A percentile compares a stretch with the other conserved stretches of the same genome.
phyloP scores from a whole-genome alignment of 92 coral and sea anemone species.

The Anthopleura xanthogrammica region DNA sequence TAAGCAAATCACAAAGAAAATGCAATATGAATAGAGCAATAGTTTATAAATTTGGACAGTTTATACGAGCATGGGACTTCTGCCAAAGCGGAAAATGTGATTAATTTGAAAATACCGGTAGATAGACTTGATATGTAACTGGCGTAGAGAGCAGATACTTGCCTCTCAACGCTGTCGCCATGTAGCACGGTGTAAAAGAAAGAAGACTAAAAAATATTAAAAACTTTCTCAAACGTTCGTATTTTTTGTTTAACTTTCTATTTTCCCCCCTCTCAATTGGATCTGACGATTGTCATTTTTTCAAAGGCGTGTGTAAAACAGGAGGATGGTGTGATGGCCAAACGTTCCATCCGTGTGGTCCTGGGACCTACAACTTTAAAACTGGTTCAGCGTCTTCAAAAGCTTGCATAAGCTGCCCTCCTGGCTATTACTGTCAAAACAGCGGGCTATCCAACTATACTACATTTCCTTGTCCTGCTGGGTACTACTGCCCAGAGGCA shows the following conservation, averaged over 20 bases:
- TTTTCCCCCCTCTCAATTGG: neutral
- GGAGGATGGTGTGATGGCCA: conserved; percentile 99
- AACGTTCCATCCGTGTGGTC: conserved; percentile 80
- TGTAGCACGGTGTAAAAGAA: too few relatives aligned
- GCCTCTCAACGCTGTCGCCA: too few relatives aligned
- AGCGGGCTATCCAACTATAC: conserved; percentile 76
- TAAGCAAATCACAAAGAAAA: conserved; percentile 5
- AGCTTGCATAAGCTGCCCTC: conserved; percentile 77
- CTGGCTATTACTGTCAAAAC: conserved; percentile 81
- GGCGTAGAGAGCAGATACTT: too few relatives aligned
- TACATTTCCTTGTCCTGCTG: conserved; percentile 68
- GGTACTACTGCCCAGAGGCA: conserved; percentile 92
- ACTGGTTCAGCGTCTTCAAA: conserved; percentile 71
- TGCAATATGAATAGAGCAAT: neutral
- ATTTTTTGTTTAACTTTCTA: neutral
- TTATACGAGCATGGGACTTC: neutral
- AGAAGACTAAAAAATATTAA: too few relatives aligned
- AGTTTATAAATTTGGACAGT: neutral
- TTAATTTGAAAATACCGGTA: too few relatives aligned
- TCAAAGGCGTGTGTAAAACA: conserved; percentile 74
- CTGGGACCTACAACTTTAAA: conserved; percentile 80
- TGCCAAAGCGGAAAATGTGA: too few relatives aligned
- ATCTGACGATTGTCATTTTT: conserved; percentile 3
- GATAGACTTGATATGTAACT: too few relatives aligned
- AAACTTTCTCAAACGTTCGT: neutral